phyloP scores from a whole-genome alignment of 2,113 vertebrate species.

The Psettodes erumei region DNA sequence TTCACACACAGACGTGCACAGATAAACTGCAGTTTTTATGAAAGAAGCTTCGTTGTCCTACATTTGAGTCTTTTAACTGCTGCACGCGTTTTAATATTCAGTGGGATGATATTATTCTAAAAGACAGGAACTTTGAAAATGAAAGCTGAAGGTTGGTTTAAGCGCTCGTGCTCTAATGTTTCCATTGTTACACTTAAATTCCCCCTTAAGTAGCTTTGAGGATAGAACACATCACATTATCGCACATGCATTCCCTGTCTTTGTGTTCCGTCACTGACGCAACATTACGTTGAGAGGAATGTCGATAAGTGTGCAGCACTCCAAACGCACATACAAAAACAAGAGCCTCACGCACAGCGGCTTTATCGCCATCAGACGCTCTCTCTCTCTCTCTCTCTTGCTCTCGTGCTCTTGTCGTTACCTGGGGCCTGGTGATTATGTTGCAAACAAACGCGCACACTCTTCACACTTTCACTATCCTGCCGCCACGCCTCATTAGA shows the following conservation, averaged over 20 bases:
- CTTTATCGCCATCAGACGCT: slow-evolving; percentile 6
- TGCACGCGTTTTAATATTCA: slow-evolving; percentile 37
- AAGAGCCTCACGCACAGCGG: not conserved
- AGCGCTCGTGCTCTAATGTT: slow-evolving; percentile 50
- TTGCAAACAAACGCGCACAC: slow-evolving; percentile 45
- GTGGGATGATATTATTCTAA: slow-evolving; percentile 16
- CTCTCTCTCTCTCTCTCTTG: no score
- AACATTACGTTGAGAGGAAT: not conserved
- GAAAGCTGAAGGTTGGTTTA: slow-evolving; percentile 56
- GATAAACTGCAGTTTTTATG: slow-evolving; percentile 55
- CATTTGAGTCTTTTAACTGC: slow-evolving; percentile 46
- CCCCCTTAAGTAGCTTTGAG: slow-evolving; percentile 43
- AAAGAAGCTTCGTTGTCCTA: slow-evolving; percentile 60
- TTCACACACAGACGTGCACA: slow-evolving; percentile 46
- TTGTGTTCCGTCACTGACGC: slow-evolving; percentile 9
- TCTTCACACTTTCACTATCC: slow-evolving; percentile 28
- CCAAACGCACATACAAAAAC: slow-evolving; percentile 34
- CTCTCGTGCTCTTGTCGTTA: slow-evolving; percentile 25
- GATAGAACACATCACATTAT: slow-evolving; percentile 32
- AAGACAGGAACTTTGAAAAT: slow-evolving; percentile 45
- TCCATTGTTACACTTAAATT: slow-evolving; percentile 41
- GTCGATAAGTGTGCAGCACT: not conserved
- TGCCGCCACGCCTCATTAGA: slow-evolving; percentile 61
- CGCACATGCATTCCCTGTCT: slow-evolving; percentile 1
- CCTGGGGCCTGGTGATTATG: slow-evolving; percentile 42